Percentiles rank a stretch among this genome's conserved stretches.
These are phyloP conservation scores for Lithosia quadra DNA, from an alignment of 2,888 invertebrate genomes.

Conservation along the genomic window DNA sequence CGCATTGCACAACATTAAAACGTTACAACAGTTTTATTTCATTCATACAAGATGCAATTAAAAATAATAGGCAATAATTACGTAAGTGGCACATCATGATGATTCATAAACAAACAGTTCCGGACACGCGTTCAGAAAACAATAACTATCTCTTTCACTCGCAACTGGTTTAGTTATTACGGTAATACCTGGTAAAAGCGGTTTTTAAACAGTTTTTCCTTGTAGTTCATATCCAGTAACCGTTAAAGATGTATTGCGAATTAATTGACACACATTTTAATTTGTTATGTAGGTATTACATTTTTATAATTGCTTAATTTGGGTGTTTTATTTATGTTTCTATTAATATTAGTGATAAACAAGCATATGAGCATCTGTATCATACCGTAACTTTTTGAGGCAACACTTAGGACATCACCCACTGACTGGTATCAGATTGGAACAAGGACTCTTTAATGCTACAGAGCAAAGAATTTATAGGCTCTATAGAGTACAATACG, in stretches of 20 bases:
- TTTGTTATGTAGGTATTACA: background rate
- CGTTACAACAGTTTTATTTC: slow-evolving; percentile 15
- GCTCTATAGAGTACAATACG: background rate
- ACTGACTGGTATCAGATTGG: no score
- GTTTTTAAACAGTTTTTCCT: slow-evolving; percentile 8
- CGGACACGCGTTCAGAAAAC: slow-evolving; percentile 8
- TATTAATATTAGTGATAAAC: background rate
- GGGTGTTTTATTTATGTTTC: background rate
- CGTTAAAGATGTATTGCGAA: slow-evolving; percentile 5
- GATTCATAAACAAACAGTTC: slow-evolving; percentile 24
- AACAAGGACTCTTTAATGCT: no score
- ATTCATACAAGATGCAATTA: slow-evolving; percentile 26
- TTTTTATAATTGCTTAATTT: background rate
- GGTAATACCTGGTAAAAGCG: slow-evolving; percentile 10
- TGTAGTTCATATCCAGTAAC: slow-evolving; percentile 5
- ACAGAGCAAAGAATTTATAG: no score
- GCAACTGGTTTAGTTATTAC: slow-evolving; percentile 23
- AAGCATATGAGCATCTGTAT: background rate
- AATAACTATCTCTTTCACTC: slow-evolving; percentile 27
- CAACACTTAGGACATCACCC: background rate
- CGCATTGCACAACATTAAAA: slow-evolving; percentile 15
- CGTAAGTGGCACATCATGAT: slow-evolving; percentile 16
- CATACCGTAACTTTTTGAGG: background rate
- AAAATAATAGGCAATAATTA: slow-evolving; percentile 21
- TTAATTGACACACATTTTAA: slow-evolving; percentile 10